Base-by-base conservation (phyloP, 1,140 invertebrate species). In the Dendroctonus valens region DNA sequence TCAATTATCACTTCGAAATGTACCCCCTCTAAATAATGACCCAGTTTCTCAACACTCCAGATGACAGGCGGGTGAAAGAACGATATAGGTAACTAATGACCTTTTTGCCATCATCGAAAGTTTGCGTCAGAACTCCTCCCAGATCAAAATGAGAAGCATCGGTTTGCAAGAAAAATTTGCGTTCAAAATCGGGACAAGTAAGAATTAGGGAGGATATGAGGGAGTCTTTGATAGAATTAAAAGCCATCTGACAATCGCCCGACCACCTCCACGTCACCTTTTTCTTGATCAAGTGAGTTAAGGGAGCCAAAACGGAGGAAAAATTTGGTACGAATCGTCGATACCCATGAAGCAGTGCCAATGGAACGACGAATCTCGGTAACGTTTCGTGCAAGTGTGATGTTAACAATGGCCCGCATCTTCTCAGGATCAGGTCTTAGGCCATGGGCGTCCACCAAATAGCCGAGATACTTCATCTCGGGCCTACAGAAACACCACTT, bases 1-100 rank as follows among this genome's bases (percentile, higher is more conserved):
- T 85, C 82, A 0, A 82, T 84, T 11, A 79, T 69, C 0, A 83
- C 75, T 5, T 46, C 75, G 60, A 85, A 83, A 15, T 76, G 60
- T 7, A 64, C 73, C 6, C 75, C 76, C 59, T 79, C 74, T 3
- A 84, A 49, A 71, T 79, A 85, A 41, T 59, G 67, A 26, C 73
- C 51, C 59, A 80, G 79, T 57, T 81, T 77, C 59, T 81, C 69
- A 2, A 84, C 68, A 6, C 75, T 75, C 68, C 72, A 75, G 2
- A 84, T 52, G 8, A 83, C 75, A 0, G 49, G 57, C 67, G 60
- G 4, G 58, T 70, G 9, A 73, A 51, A 4, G 68, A 65, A 12
- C 67, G 53, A 40, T 26, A 57, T 8, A 68, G 42, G 52, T 50
- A 72, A 15, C 41, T 54, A 39, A 66, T 68, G 3, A 68, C 69